These are phyloP conservation scores for Rhombomys opimus DNA, from an alignment of 2,113 vertebrate genomes.

Conservation along the genomic window DNA sequence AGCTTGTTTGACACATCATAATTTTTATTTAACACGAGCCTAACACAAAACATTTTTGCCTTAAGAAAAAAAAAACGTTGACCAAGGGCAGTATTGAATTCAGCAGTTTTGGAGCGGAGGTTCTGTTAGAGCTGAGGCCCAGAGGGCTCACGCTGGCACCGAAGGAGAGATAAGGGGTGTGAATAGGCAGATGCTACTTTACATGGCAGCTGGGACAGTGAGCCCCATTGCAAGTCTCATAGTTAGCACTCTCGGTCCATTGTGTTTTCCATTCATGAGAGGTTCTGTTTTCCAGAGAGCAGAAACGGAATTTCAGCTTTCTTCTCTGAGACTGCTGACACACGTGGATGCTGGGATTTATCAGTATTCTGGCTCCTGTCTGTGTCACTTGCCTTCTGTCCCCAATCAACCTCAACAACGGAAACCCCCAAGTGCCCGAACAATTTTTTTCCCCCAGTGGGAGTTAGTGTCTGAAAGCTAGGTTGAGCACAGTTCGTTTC, in stretches of 20 bases:
- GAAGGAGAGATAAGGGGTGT: background rate
- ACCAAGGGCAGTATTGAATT: background rate
- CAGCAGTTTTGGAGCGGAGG: background rate
- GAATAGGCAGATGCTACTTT: background rate
- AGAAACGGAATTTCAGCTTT: background rate
- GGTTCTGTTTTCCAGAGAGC: background rate
- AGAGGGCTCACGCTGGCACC: background rate
- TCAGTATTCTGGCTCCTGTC: background rate
- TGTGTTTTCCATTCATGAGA: background rate
- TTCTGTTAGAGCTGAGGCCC: background rate
- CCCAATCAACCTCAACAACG: background rate
- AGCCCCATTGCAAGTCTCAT: background rate
- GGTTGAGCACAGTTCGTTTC: background rate
- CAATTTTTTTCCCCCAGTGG: background rate
- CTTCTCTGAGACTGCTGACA: background rate
- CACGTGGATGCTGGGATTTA: background rate
- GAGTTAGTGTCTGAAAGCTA: background rate
- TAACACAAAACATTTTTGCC: conserved; percentile 29
- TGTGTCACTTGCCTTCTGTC: background rate
- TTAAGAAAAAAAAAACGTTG: background rate
- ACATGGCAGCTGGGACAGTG: background rate
- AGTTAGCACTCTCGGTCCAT: background rate
- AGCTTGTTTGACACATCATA: background rate
- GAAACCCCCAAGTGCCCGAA: background rate
- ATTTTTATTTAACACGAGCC: conserved; percentile 34